Evolutionary conservation across 2,888 invertebrate species (phyloP).

Genomic region (Erannis defoliaria): DNA sequence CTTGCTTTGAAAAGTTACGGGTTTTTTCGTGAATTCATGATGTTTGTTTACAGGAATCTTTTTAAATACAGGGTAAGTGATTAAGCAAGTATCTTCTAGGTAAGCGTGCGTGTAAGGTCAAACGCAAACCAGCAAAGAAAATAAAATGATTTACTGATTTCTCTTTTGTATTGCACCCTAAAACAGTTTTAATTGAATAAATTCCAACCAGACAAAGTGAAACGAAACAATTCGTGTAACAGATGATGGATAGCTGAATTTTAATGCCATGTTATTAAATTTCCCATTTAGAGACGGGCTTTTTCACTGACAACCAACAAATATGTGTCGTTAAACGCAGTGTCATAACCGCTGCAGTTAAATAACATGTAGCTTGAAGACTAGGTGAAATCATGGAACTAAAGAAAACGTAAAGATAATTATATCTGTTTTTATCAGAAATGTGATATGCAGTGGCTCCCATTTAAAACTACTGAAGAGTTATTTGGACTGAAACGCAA

Average conservation of each 20-base stretch:
- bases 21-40: no score
- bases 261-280: conserved; percentile 28
- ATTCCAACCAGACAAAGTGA: conserved; percentile 37
- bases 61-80: no score
- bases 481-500: neutral
- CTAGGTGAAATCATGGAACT: neutral
- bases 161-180: conserved; percentile 22
- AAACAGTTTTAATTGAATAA: conserved; percentile 42
- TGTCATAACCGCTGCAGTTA: conserved; percentile 1
- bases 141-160: neutral
- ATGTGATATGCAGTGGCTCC: neutral
- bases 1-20: no score
- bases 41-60: no score
- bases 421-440: neutral
- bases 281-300: conserved; percentile 1
- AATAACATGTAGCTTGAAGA: neutral
- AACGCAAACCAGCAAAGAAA: no score
- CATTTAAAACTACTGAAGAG: neutral
- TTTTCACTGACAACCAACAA: neutral
- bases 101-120: no score
- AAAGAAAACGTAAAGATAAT: neutral
- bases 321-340: neutral
- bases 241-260: conserved; percentile 40
- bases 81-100: no score
- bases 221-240: conserved; percentile 39